Evolutionary conservation across 2,113 vertebrate species (phyloP).

Genomic region (Brachyistius frenatus): DNA sequence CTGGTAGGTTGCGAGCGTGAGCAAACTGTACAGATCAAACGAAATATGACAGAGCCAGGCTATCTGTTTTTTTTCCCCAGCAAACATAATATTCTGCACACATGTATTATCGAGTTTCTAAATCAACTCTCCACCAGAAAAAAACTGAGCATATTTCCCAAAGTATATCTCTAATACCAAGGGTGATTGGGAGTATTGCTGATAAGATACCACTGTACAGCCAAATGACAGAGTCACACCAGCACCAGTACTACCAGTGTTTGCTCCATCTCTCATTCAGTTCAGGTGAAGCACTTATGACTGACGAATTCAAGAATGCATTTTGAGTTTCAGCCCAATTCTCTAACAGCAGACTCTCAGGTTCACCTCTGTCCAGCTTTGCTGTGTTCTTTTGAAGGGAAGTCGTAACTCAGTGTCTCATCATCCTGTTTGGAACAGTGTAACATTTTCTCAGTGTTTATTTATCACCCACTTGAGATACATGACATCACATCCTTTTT

Average conservation of each 20-base stretch:
- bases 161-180: too few species aligned
- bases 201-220: too few species aligned
- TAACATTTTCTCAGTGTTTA: neutral
- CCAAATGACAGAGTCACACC: too few species aligned
- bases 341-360: too few species aligned
- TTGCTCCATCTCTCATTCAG: too few species aligned
- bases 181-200: too few species aligned
- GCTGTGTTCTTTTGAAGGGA: neutral
- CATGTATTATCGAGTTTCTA: neutral
- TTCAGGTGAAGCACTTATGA: too few species aligned
- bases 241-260: too few species aligned
- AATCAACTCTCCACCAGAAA: neutral
- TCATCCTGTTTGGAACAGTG: neutral
- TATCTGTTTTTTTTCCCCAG: neutral
- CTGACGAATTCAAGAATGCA: too few species aligned
- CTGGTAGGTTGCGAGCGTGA: too few species aligned
- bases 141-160: too few species aligned
- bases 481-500: neutral
- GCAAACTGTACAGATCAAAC: neutral
- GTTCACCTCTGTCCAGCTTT: neutral
- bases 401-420: neutral
- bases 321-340: too few species aligned
- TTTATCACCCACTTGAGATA: neutral
- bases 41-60: neutral
- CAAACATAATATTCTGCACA: neutral